Conservation (phyloP, 2,888 invertebrate genomes). For the Ditylenchus weischeri region DNA sequence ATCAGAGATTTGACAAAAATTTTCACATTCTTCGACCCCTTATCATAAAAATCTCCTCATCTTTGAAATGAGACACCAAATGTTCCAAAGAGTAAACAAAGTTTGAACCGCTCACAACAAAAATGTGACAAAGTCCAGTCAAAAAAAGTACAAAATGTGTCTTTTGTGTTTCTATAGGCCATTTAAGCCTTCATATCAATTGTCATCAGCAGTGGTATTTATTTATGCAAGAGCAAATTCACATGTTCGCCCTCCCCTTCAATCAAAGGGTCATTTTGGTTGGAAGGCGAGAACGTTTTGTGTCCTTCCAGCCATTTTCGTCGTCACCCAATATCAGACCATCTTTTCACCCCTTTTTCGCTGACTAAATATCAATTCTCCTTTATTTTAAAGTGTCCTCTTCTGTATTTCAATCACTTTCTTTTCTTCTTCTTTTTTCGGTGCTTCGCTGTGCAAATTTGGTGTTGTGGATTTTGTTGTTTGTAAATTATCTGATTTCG, state of each 20-base stretch:
- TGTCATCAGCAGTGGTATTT: no score
- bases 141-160: not conserved
- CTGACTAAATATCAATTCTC: not conserved
- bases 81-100: no score
- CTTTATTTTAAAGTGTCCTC: not conserved
- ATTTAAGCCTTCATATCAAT: no score
- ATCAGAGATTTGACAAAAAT: no score
- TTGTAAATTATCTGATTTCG: not conserved
- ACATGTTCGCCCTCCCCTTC: no score
- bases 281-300: not conserved
- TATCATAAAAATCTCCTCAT: no score
- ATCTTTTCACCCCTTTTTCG: conserved; percentile 63
- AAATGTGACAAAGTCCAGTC: not conserved
- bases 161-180: conserved; percentile 3
- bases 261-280: no score
- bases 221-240: no score
- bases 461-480: not conserved
- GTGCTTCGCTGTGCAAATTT: not conserved
- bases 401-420: conserved; percentile 1
- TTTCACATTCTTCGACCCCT: no score
- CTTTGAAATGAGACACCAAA: no score
- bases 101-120: not conserved
- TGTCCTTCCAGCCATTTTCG: conserved; percentile 2
- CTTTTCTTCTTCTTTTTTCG: not conserved
- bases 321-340: conserved; percentile 59